phyloP scores from a whole-genome alignment of 2,113 vertebrate genomes.

The Melanostigma gelatinosum region DNA sequence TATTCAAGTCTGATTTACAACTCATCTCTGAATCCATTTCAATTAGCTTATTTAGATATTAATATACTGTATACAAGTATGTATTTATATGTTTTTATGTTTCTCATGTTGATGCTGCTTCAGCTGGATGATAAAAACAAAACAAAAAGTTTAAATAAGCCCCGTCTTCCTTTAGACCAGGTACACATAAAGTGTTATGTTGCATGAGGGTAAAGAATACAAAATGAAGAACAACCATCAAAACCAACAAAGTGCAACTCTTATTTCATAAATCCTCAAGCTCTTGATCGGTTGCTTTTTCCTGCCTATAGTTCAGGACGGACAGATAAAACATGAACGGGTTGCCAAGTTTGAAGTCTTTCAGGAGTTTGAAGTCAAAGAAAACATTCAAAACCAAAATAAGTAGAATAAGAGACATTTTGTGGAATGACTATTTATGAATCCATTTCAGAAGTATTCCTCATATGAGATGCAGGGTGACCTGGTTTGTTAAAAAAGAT shows the following conservation, averaged over 20 bases:
- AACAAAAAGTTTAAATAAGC: neutral
- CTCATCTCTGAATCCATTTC: too few relatives aligned
- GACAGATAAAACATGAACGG: neutral
- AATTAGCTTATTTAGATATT: too few relatives aligned
- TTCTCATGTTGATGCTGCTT: neutral
- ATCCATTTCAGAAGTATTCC: too few relatives aligned
- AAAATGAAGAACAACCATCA: neutral
- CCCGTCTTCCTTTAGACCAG: neutral
- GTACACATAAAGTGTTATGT: too few relatives aligned
- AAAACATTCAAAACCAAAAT: neutral
- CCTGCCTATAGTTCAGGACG: neutral
- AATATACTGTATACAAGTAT: neutral
- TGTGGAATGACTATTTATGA: neutral
- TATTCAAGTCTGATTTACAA: too few relatives aligned
- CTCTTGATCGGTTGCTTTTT: neutral
- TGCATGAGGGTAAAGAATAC: neutral
- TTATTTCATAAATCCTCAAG: neutral
- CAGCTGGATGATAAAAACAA: neutral
- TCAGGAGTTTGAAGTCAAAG: neutral
- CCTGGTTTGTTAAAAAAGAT: neutral
- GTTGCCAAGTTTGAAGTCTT: neutral
- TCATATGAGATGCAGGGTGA: neutral
- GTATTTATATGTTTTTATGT: neutral
- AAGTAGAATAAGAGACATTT: slow-evolving; percentile 7
- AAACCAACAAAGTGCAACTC: neutral